phyloP scores from a whole-genome alignment of 1,140 invertebrate species.

The Neotoxoptera formosana region DNA sequence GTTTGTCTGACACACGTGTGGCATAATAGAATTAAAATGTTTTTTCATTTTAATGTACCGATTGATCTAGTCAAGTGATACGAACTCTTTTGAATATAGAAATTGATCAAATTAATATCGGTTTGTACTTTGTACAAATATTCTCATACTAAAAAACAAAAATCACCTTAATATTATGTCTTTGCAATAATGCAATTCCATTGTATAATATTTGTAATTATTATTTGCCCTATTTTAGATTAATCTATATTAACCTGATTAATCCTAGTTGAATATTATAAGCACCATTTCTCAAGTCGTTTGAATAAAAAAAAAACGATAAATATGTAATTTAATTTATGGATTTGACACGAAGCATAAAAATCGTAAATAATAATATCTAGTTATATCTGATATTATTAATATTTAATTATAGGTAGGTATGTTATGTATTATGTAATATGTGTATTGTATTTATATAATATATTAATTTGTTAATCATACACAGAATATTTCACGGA shows the following conservation, averaged over 20 bases:
- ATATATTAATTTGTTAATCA: background rate
- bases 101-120: too few relatives aligned
- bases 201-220: too few relatives aligned
- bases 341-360: background rate
- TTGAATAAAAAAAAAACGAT: background rate
- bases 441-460: background rate
- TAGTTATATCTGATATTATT: background rate
- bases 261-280: too few relatives aligned
- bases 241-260: too few relatives aligned
- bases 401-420: background rate
- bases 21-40: background rate
- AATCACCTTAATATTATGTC: too few relatives aligned
- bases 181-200: too few relatives aligned
- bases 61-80: background rate
- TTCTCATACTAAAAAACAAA: too few relatives aligned
- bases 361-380: background rate
- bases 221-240: too few relatives aligned
- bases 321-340: background rate
- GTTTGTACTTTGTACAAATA: too few relatives aligned
- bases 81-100: background rate
- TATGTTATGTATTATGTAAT: background rate
- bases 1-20: too few relatives aligned
- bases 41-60: too few relatives aligned
- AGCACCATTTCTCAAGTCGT: background rate
- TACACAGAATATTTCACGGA: background rate